A percentile compares a stretch with the other conserved stretches of the same genome.
phyloP scores from a whole-genome alignment of 2,113 vertebrate genomes.

The Nerophis lumbriciformis region DNA sequence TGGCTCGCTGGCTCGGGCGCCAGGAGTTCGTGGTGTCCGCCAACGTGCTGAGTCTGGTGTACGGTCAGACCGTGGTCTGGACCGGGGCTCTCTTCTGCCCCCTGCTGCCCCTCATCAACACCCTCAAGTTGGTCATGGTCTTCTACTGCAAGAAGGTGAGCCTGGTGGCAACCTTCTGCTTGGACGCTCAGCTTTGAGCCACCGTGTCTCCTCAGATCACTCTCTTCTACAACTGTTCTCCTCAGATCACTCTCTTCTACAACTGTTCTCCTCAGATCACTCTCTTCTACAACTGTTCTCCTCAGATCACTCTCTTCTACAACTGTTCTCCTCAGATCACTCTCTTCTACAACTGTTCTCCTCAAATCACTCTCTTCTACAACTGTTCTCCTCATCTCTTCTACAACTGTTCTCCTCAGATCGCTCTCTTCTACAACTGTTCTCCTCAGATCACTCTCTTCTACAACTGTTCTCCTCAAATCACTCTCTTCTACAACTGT shows the following conservation, averaged over 20 bases:
- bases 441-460: slow-evolving; percentile 57
- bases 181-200: too few relatives aligned
- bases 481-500: slow-evolving; percentile 75
- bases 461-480: slow-evolving; percentile 60
- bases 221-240: slow-evolving; percentile 75
- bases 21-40: slow-evolving; percentile 80
- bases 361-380: slow-evolving; percentile 59
- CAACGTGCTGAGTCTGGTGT: slow-evolving; percentile 81
- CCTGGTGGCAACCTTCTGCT: too few relatives aligned
- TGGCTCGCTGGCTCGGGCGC: slow-evolving; percentile 65
- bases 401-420: slow-evolving; percentile 60
- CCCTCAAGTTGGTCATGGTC: slow-evolving; percentile 77
- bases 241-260: slow-evolving; percentile 60
- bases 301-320: slow-evolving; percentile 59
- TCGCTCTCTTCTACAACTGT: slow-evolving; percentile 74
- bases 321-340: slow-evolving; percentile 58
- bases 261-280: slow-evolving; percentile 58
- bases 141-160: slow-evolving; percentile 84
- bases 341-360: slow-evolving; percentile 75
- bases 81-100: slow-evolving; percentile 84
- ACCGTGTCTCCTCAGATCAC: too few relatives aligned
- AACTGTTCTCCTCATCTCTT: slow-evolving; percentile 74
- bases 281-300: slow-evolving; percentile 75
- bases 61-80: slow-evolving; percentile 86
- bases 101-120: slow-evolving; percentile 80